Evolutionary conservation across 2,888 invertebrate species (phyloP), one percentile per base, ranked within the genome.

Genomic region (Isoperla grammatica): DNA sequence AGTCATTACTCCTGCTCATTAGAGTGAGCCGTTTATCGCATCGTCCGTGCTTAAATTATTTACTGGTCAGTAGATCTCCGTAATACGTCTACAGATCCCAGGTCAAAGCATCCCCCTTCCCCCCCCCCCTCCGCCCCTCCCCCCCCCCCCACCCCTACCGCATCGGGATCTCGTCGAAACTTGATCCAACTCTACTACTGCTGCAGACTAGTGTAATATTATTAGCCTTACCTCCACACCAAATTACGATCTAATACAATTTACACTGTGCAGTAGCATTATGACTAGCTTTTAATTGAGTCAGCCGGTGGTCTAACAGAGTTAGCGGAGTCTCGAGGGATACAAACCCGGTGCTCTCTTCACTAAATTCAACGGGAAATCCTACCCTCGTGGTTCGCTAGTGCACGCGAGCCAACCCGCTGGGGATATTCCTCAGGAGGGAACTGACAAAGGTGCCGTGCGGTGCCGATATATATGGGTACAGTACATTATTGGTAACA

Each of bases 181-280:
- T 60, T 60, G 60, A 60, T 60, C 49, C 39, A 60, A 60, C 60
- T 60, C 60, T 46, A 56, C 60, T 46, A 56, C 60, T 53, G 53
- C 60, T 53, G 53, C 53, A 57, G 61, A 57, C 54, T 46, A n/a
- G 23, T 37, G 45, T 61, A 61, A 61, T 58, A 19, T 15, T 54
- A 57, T 61, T 61, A 61, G 35, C 55, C 45, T 46, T 56, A 53
- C 56, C 56, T 62, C 54, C 59, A 46, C 53, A 49, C 60, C 63
- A 50, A 63, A 63, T 63, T 64, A 64, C 58, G 57, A 61, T 61
- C 61, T 64, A 64, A 64, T 57, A 57, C 64, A 63, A 64, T 64
- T 64, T 64, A 63, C 64, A 63, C 64, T 63, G 45, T 29, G 29
- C 29, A 29, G 37, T 37, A 37, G 61, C 64, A 63, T 64, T 63